phyloP scores from a whole-genome alignment of 2,113 vertebrate species.

The Montifringilla adamsi region DNA sequence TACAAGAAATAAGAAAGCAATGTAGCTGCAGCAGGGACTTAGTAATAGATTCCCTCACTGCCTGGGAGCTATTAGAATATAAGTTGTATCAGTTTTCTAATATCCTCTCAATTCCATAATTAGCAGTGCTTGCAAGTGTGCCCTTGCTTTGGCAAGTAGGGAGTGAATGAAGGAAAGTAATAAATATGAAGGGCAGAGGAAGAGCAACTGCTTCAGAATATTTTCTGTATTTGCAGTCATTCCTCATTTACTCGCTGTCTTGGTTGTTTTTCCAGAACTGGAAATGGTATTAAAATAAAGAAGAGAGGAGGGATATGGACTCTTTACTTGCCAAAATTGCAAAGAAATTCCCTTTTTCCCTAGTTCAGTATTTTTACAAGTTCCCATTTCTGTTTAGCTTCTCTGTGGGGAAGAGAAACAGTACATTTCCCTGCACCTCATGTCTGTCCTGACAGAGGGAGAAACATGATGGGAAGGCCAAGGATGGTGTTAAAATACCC shows the following conservation, averaged over 20 bases:
- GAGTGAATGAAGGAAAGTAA: not conserved
- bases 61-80: not conserved
- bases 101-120: not conserved
- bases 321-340: not conserved
- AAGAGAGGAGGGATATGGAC: not conserved
- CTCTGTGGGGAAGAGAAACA: not conserved
- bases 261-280: not conserved
- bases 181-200: not conserved
- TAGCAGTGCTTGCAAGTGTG: not conserved
- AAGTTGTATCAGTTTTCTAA: conserved; percentile 15
- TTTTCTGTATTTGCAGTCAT: not conserved
- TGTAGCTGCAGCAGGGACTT: conserved; percentile 1
- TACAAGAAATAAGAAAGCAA: conserved; percentile 11
- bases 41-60: not conserved
- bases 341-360: not conserved
- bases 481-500: not conserved
- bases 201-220: not conserved
- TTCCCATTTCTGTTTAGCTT: not conserved
- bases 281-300: conserved; percentile 1
- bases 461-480: not conserved
- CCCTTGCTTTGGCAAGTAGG: not conserved
- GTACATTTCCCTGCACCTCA: not conserved
- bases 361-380: not conserved
- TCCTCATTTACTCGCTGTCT: not conserved
- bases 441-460: fast-evolving